A percentile compares a stretch with the other conserved stretches of the same genome.
Evolutionary conservation across 92 coral and sea anemone genomes (phyloP).

Genomic region (Montipora capitata): DNA sequence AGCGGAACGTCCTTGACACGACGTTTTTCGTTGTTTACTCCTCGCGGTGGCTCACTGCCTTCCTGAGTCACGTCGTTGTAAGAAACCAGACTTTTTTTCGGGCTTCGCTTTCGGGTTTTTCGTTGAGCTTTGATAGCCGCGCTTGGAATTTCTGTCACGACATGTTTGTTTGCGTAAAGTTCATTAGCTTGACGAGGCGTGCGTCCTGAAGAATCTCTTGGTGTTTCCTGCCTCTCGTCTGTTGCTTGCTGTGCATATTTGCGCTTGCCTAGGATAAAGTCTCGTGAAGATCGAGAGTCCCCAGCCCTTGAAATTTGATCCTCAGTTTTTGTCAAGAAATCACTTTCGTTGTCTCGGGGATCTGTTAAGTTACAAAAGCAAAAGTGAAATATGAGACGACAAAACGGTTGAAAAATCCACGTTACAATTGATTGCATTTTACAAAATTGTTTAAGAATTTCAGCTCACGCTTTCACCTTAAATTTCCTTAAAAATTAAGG

Average conservation of each 20-base stretch:
- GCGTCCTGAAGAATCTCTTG: too few relatives aligned
- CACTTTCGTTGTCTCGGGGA: conserved; percentile 55
- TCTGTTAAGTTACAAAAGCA: conserved; percentile 33
- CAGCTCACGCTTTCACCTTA: background rate
- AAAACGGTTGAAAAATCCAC: conserved; percentile 52
- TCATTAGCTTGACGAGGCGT: conserved; percentile 5
- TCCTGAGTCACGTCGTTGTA: conserved; percentile 45
- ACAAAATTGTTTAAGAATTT: background rate
- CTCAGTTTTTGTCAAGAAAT: conserved; percentile 36
- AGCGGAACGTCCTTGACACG: conserved; percentile 28
- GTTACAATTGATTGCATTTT: background rate
- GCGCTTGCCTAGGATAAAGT: conserved; percentile 16
- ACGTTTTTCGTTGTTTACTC: conserved; percentile 7
- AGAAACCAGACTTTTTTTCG: conserved; percentile 70
- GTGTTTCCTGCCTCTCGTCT: conserved; percentile 28
- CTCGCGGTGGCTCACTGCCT: conserved; percentile 1
- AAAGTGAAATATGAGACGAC: conserved; percentile 37
- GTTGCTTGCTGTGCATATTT: conserved; percentile 17
- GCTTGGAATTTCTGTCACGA: conserved; percentile 22
- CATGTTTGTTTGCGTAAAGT: conserved; percentile 14
- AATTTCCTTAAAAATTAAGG: background rate
- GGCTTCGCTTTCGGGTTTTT: conserved; percentile 73
- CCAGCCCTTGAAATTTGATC: conserved; percentile 69
- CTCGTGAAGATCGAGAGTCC: background rate
- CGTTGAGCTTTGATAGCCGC: conserved; percentile 4